A percentile compares a stretch with the other conserved stretches of the same genome.
Conservation (phyloP, 23 tunicate species). For the Halocynthia roretzi region DNA sequence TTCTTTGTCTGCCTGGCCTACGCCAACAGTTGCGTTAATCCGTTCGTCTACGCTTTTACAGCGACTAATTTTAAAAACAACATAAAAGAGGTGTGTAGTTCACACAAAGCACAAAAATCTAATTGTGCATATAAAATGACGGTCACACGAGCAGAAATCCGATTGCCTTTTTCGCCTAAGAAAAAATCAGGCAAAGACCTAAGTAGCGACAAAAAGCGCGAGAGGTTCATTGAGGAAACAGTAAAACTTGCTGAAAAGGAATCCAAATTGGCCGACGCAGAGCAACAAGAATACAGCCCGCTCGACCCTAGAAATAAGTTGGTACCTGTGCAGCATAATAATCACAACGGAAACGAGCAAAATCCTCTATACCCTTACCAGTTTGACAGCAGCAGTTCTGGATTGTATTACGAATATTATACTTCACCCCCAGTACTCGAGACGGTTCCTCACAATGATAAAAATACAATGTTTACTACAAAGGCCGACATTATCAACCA, state of each 20-base stretch:
- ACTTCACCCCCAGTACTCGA: slow-evolving; percentile 15
- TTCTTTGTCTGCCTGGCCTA: slow-evolving; percentile 63
- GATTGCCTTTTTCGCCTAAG: slow-evolving; percentile 3
- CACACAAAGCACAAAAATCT: slow-evolving; percentile 17
- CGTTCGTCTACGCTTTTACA: slow-evolving; percentile 81
- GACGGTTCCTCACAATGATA: background rate
- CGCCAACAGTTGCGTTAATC: slow-evolving; percentile 87
- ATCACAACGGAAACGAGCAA: too few species aligned
- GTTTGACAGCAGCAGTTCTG: slow-evolving; percentile 10
- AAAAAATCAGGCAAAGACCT: background rate
- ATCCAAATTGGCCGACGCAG: too few species aligned
- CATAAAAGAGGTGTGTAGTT: slow-evolving; percentile 52
- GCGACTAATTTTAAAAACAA: slow-evolving; percentile 82
- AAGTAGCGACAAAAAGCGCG: too few species aligned
- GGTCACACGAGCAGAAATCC: slow-evolving; percentile 8
- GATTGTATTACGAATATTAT: slow-evolving; percentile 21
- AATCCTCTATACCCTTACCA: too few species aligned
- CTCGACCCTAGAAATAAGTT: too few species aligned
- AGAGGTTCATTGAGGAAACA: too few species aligned
- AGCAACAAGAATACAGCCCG: too few species aligned
- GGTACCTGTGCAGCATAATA: too few species aligned
- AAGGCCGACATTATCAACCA: slow-evolving; percentile 24
- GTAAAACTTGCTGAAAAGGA: too few species aligned
- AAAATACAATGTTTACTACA: background rate
- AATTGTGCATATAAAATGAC: slow-evolving; percentile 64